A percentile compares a stretch with the other conserved stretches of the same genome.
These are phyloP conservation scores for Cryptosula pallasiana DNA, from an alignment of 2,888 invertebrate species.

Conservation along the genomic window DNA sequence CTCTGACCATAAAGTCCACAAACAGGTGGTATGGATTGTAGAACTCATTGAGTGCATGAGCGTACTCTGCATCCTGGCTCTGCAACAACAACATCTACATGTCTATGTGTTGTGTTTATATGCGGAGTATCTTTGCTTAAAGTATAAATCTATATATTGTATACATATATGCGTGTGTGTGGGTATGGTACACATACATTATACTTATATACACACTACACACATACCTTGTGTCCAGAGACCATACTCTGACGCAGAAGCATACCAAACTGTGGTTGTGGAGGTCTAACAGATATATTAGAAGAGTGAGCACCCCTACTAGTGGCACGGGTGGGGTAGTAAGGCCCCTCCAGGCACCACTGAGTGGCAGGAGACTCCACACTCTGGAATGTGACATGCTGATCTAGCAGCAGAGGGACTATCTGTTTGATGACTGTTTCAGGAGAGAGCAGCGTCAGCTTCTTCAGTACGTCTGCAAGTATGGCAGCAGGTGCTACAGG, in stretches of 20 bases:
- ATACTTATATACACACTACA: too few species aligned
- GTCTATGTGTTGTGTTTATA: too few species aligned
- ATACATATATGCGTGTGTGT: neutral
- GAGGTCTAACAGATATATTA: slow-evolving; percentile 62
- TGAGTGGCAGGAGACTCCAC: slow-evolving; percentile 25
- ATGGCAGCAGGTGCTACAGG: slow-evolving; percentile 24
- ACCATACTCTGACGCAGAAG: slow-evolving; percentile 71
- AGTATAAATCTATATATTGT: neutral
- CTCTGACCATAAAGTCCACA: slow-evolving; percentile 77
- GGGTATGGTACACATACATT: too few species aligned
- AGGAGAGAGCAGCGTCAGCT: slow-evolving; percentile 72
- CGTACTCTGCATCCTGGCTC: slow-evolving; percentile 73
- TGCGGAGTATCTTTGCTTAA: too few species aligned
- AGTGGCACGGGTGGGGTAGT: slow-evolving; percentile 69
- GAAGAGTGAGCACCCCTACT: slow-evolving; percentile 52
- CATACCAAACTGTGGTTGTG: slow-evolving; percentile 79
- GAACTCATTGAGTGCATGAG: slow-evolving; percentile 68
- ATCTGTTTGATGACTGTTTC: slow-evolving; percentile 73
- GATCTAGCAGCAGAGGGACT: slow-evolving; percentile 78
- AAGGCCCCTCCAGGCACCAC: slow-evolving; percentile 59
- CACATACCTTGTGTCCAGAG: slow-evolving; percentile 62
- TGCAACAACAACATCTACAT: slow-evolving; percentile 44
- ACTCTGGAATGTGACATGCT: slow-evolving; percentile 74
- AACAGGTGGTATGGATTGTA: slow-evolving; percentile 84
- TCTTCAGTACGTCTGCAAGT: slow-evolving; percentile 66